These are phyloP conservation scores for Hydraecia micacea DNA, from an alignment of 2,888 invertebrate species.

Conservation along the genomic window DNA sequence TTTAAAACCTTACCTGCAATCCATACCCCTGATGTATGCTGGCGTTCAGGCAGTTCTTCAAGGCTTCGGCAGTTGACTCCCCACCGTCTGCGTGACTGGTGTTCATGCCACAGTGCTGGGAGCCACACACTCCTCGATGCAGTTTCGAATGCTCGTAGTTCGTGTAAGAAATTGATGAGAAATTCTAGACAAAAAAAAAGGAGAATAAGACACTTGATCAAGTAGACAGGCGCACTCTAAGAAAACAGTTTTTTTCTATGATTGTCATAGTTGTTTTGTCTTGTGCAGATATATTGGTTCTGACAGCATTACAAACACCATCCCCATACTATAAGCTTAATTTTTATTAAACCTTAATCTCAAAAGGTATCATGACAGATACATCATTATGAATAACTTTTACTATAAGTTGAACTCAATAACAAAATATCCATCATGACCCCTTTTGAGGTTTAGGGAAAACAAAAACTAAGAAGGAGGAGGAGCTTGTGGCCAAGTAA, in stretches of 20 bases:
- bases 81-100: slow-evolving; percentile 78
- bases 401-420: too few species aligned
- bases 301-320: neutral
- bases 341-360: too few species aligned
- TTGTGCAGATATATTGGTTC: neutral
- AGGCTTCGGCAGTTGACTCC: slow-evolving; percentile 71
- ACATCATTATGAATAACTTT: too few species aligned
- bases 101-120: slow-evolving; percentile 82
- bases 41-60: slow-evolving; percentile 80
- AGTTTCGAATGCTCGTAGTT: slow-evolving; percentile 85
- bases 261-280: neutral
- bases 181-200: slow-evolving; percentile 74
- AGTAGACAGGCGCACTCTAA: too few species aligned
- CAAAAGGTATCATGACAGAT: too few species aligned
- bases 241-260: neutral
- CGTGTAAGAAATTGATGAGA: slow-evolving; percentile 80
- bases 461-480: too few species aligned
- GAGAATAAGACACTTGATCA: neutral
- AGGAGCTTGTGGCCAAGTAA: too few species aligned
- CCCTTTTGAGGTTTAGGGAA: too few species aligned
- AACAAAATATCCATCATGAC: too few species aligned
- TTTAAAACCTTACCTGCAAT: slow-evolving; percentile 77
- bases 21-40: slow-evolving; percentile 82
- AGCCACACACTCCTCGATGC: slow-evolving; percentile 85
- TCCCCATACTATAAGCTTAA: too few species aligned